These are phyloP conservation scores for Mesoligia furuncula DNA, from an alignment of 2,888 invertebrate genomes.

Conservation along the genomic window DNA sequence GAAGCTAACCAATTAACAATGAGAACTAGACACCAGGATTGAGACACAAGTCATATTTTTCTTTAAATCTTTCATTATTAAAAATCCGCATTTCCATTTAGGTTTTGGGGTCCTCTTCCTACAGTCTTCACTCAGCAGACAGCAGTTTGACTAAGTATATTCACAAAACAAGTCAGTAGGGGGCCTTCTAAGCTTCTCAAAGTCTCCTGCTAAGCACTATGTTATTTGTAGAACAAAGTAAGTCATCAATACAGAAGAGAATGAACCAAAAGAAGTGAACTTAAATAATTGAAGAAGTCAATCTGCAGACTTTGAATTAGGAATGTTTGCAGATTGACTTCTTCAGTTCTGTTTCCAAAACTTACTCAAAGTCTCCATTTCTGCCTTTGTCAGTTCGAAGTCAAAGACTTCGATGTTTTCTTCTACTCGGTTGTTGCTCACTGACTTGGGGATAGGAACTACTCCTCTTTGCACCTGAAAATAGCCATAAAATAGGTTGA, in stretches of 20 bases:
- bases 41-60: background rate
- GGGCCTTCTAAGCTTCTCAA: background rate
- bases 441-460: conserved; percentile 91
- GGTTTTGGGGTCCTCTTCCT: background rate
- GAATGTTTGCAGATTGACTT: conserved; percentile 8
- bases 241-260: background rate
- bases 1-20: background rate
- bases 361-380: conserved; percentile 79
- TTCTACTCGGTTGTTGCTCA: conserved; percentile 87
- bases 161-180: background rate
- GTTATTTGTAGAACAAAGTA: background rate
- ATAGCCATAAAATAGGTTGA: background rate
- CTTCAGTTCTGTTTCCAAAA: background rate
- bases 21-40: background rate
- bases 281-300: background rate
- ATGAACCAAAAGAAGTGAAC: background rate
- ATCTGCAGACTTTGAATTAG: background rate
- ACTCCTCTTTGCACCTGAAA: conserved; percentile 89
- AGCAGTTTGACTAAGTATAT: background rate
- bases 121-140: background rate
- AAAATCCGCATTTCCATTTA: background rate
- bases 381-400: conserved; percentile 88
- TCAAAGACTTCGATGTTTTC: conserved; percentile 91
- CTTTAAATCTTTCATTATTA: background rate
- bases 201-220: background rate